Conservation (phyloP, 2,888 invertebrate species). For the Cyclophora albipunctata region DNA sequence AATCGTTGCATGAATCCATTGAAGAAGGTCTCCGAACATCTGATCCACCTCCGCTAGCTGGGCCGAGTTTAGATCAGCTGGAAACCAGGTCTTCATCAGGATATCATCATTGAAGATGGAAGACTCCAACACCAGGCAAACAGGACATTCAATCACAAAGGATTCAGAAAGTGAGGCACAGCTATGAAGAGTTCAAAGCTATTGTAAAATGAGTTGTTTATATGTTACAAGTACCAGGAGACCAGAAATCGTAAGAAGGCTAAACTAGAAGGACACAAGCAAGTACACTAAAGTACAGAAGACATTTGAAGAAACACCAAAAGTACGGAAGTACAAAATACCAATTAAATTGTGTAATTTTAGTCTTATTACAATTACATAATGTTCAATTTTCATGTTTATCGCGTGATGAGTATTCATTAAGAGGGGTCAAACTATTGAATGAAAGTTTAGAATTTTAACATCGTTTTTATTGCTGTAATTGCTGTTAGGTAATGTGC, state of each 20-base stretch:
- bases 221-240: background rate
- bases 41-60: conserved; percentile 78
- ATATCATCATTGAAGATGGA: conserved; percentile 25
- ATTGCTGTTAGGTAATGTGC: background rate
- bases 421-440: background rate
- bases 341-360: too few species aligned
- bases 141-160: conserved; percentile 7
- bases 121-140: conserved; percentile 25
- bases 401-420: background rate
- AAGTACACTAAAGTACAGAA: conserved; percentile 5
- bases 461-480: background rate
- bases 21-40: conserved; percentile 83
- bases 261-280: background rate
- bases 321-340: background rate
- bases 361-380: background rate
- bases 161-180: conserved; percentile 11
- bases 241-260: background rate
- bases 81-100: conserved; percentile 51
- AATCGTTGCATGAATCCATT: conserved; percentile 84
- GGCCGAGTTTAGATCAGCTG: conserved; percentile 53
- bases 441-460: background rate
- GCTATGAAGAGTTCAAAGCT: background rate
- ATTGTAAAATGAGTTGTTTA: background rate
- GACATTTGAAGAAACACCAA: conserved; percentile 3
- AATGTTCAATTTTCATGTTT: background rate